phyloP scores from a whole-genome alignment of 2,113 vertebrate species.

The Chaetodon auriga region DNA sequence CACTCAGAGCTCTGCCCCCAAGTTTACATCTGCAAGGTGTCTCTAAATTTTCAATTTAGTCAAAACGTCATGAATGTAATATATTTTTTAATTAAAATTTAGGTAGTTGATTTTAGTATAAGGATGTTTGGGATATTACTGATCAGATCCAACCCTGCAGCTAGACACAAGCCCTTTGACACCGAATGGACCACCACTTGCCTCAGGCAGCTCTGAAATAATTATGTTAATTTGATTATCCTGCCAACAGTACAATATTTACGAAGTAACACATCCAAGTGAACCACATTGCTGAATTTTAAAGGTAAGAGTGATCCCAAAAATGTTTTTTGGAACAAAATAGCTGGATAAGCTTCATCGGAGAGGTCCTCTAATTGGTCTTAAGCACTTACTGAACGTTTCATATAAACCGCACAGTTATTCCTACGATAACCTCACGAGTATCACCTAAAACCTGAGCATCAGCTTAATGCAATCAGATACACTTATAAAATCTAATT shows the following conservation, averaged over 20 bases:
- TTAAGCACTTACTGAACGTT: constrained; percentile 60
- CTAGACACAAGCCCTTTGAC: constrained; percentile 69
- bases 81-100: constrained; percentile 22
- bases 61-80: constrained; percentile 9
- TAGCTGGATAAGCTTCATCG: constrained; percentile 42
- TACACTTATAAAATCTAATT: constrained; percentile 76
- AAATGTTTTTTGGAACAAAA: constrained; percentile 57
- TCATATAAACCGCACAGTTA: constrained; percentile 50
- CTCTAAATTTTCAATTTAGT: constrained; percentile 11
- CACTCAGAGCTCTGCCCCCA: neutral
- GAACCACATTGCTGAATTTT: constrained; percentile 23
- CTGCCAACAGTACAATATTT: constrained; percentile 53
- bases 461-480: constrained; percentile 71
- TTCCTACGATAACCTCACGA: constrained; percentile 48
- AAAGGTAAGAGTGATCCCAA: constrained; percentile 30
- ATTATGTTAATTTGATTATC: constrained; percentile 70
- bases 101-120: constrained; percentile 20
- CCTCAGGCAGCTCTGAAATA: constrained; percentile 66
- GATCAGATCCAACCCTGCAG: constrained; percentile 66
- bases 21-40: constrained; percentile 7
- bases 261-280: constrained; percentile 34
- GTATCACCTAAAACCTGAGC: constrained; percentile 71
- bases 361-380: constrained; percentile 57
- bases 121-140: constrained; percentile 49
- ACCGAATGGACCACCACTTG: constrained; percentile 50